A percentile compares a stretch with the other conserved stretches of the same genome.
Conservation (phyloP, 2,888 invertebrate species). For the Caenorhabditis afra region DNA sequence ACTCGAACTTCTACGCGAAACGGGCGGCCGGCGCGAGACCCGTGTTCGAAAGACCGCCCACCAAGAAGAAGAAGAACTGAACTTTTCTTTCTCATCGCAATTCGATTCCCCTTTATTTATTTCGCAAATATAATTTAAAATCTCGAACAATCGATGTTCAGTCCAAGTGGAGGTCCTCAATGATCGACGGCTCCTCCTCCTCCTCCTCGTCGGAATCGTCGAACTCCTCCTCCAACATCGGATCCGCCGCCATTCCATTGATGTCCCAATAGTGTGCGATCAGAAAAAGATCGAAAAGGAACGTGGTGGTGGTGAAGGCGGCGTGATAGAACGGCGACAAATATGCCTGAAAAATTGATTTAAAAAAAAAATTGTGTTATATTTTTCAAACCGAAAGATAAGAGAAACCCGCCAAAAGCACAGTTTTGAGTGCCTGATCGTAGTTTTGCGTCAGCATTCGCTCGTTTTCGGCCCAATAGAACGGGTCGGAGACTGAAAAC, state of each 20-base stretch:
- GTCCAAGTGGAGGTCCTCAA: too few species aligned
- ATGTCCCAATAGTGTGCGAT: slow-evolving; percentile 36
- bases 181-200: too few species aligned
- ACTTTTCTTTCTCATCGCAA: too few species aligned
- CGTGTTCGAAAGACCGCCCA: slow-evolving; percentile 90
- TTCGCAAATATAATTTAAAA: too few species aligned
- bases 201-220: too few species aligned
- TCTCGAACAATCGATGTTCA: too few species aligned
- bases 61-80: slow-evolving; percentile 84
- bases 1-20: slow-evolving; percentile 89
- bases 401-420: not conserved
- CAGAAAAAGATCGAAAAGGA: slow-evolving; percentile 10
- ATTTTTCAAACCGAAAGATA: slow-evolving; percentile 12
- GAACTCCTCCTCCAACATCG: too few species aligned
- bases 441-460: slow-evolving; percentile 1
- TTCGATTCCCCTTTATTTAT: too few species aligned
- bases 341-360: slow-evolving; percentile 5
- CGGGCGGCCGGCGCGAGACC: slow-evolving; percentile 93
- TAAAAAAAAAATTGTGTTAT: not conserved
- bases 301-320: not conserved
- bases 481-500: slow-evolving; percentile 32
- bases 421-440: slow-evolving; percentile 24
- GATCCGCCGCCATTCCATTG: too few species aligned
- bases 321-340: slow-evolving; percentile 6
- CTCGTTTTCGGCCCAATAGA: slow-evolving; percentile 18